These are phyloP conservation scores for Epirrita christyi DNA, from an alignment of 2,888 invertebrate genomes.

Conservation along the genomic window DNA sequence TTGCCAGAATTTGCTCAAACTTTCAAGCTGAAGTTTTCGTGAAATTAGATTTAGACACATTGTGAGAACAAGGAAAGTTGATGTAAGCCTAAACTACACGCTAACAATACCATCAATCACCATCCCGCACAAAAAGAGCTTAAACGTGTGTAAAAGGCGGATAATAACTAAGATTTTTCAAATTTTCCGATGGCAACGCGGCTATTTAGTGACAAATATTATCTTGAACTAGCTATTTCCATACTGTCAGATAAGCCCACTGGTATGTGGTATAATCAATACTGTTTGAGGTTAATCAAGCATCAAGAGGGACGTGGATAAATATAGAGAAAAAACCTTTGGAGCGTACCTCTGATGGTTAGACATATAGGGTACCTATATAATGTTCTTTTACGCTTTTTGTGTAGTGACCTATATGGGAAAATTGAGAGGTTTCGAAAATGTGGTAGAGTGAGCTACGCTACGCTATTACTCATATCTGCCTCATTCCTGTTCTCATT, in stretches of 20 bases:
- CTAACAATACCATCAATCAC: constrained; percentile 38
- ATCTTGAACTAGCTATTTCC: constrained; percentile 68
- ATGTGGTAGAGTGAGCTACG: constrained; percentile 27
- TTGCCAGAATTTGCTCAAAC: too few species aligned
- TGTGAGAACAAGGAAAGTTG: not conserved
- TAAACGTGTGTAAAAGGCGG: constrained; percentile 39
- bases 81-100: constrained; percentile 33
- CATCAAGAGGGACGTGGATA: constrained; percentile 55
- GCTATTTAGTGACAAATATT: constrained; percentile 71
- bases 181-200: constrained; percentile 51
- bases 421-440: constrained; percentile 23
- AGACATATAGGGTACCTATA: constrained; percentile 4
- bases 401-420: constrained; percentile 41
- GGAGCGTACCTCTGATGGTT: constrained; percentile 27
- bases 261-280: constrained; percentile 59
- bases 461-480: too few species aligned
- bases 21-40: too few species aligned
- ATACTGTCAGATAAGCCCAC: constrained; percentile 61
- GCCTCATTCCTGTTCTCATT: too few species aligned
- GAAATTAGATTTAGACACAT: too few species aligned
- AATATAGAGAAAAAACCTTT: constrained; percentile 52
- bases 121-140: constrained; percentile 34
- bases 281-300: constrained; percentile 66
- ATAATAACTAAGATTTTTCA: constrained; percentile 36
- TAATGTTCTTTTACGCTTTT: constrained; percentile 30